These are phyloP conservation scores for Stichodactyla mertensii DNA, from an alignment of 64 coral and sea anemone genomes.

Conservation along the genomic window DNA sequence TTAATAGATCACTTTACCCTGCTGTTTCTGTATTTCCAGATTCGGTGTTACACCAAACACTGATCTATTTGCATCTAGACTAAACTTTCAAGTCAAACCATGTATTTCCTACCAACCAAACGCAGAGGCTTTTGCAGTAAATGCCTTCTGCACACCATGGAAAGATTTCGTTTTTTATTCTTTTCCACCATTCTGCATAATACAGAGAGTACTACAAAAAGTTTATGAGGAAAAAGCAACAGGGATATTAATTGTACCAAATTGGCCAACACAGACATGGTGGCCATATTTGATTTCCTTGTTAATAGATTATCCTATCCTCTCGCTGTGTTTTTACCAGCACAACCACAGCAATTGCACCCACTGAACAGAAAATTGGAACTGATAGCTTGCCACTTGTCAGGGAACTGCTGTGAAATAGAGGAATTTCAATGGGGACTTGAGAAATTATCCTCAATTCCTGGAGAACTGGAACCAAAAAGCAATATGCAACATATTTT, in stretches of 20 bases:
- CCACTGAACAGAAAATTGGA: conserved; percentile 9
- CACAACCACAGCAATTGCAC: conserved; percentile 18
- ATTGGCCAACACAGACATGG: no score
- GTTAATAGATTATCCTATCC: no score
- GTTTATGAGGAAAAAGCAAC: no score
- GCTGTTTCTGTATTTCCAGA: no score
- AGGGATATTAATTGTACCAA: no score
- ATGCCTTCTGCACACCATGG: background rate
- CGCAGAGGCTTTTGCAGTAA: no score
- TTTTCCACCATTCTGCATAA: background rate
- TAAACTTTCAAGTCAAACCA: conserved; percentile 12
- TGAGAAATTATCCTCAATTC: conserved; percentile 1
- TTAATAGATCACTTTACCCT: background rate
- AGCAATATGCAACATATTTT: conserved; percentile 24
- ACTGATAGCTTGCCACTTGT: conserved; percentile 17
- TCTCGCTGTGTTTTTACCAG: no score
- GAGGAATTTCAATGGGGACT: conserved; percentile 17
- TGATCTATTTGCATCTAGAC: conserved; percentile 21
- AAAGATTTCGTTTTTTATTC: conserved; percentile 4
- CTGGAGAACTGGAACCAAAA: conserved; percentile 13
- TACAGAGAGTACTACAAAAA: no score
- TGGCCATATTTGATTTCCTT: no score
- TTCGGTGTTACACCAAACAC: background rate
- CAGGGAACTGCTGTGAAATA: background rate
- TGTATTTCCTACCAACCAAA: conserved; percentile 3